Base-by-base conservation (phyloP, 2,113 vertebrate genomes). In the Desmodus rotundus region DNA sequence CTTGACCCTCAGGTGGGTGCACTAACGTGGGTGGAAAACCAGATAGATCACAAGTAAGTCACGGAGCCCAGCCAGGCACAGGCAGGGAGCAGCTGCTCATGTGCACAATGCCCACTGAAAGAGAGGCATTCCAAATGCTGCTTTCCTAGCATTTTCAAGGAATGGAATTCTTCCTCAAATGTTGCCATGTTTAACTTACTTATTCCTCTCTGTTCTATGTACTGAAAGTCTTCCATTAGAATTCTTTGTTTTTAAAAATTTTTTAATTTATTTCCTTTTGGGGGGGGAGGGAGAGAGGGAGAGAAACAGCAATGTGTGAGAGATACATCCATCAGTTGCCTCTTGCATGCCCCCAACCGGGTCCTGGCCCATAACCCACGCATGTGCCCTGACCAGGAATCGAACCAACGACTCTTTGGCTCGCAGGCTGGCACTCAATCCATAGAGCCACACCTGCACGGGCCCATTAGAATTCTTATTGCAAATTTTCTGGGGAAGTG, bases 81-180 rank as follows among this genome's bases (percentile, higher is more conserved):
- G 0, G 8, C 36, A 19, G 10, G n/a, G 26, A 33, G 5, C 31
- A 4, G 3, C 45, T 52, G 15, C 95, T 45, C 15, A 11, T 7
- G 16, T 8, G 41, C 2, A 12, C 4, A 38, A 15, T 19, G 2
- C 9, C 70, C 31, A 7, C 1, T 8, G 33, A 22, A 38, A 61
- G 45, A 84, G 81, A 28, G 54, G 43, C 31, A 11, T 47, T 73
- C 11, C 65, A 15, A 28, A 19, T 17, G 12, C 33, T 89, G 36
- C 14, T 63, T 41, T 76, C 7, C 54, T 4, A 65, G 68, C 50
- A 45, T 45, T 63, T 20, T 31, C 5, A 43, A 68, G 28, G 26
- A 87, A 52, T 4, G 17, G 52, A 22, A 61, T 10, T 88, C 72
- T 72, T 22, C 9, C 16, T 70, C 65, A 43, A 1, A 43, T 45